phyloP scores from a whole-genome alignment of 23 tunicate genomes.

The Styela plicata region DNA sequence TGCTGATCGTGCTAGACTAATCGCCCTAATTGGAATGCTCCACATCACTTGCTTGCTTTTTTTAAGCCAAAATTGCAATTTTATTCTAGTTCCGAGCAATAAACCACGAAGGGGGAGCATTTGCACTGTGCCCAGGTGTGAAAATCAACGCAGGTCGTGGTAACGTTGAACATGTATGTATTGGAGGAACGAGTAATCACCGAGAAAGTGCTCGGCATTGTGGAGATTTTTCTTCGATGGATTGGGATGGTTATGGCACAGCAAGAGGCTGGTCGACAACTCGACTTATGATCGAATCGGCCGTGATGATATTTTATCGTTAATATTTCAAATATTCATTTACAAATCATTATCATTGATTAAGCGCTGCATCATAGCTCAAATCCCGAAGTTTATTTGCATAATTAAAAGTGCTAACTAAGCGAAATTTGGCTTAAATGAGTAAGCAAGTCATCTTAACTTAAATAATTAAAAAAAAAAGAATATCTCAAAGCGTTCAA shows the following conservation, averaged over 20 bases:
- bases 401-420: too few relatives aligned
- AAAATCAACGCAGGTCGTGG: background rate
- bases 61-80: too few relatives aligned
- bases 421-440: too few relatives aligned
- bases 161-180: constrained; percentile 4
- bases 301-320: constrained; percentile 31
- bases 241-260: background rate
- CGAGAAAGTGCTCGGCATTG: background rate
- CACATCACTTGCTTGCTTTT: too few relatives aligned
- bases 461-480: too few relatives aligned
- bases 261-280: background rate
- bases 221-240: constrained; percentile 25
- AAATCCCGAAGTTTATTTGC: too few relatives aligned
- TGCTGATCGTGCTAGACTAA: too few relatives aligned
- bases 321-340: background rate
- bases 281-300: background rate
- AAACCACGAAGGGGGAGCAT: constrained; percentile 12
- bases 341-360: too few relatives aligned
- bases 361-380: too few relatives aligned
- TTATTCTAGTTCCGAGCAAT: constrained; percentile 29
- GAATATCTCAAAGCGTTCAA: too few relatives aligned
- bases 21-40: too few relatives aligned
- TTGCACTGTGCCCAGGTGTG: constrained; percentile 28
- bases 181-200: constrained; percentile 3
- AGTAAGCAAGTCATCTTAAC: too few relatives aligned